A percentile compares a stretch with the other conserved stretches of the same genome.
phyloP scores from a whole-genome alignment of 2,113 vertebrate genomes.

The Platichthys flesus region DNA sequence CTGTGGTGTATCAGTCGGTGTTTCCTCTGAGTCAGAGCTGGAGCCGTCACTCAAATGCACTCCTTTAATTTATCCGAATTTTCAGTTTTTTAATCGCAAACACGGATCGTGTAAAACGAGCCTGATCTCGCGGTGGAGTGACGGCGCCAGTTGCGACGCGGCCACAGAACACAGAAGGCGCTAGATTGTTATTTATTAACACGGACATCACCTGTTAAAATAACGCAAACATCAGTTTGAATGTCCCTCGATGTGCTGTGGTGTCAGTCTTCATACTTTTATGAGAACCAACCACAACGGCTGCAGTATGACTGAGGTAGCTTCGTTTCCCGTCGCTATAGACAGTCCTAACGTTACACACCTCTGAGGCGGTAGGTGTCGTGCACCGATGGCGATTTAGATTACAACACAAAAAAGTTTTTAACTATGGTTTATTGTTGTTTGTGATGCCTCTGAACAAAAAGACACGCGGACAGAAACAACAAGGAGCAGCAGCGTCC shows the following conservation, averaged over 20 bases:
- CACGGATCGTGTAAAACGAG: no score
- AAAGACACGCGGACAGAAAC: accelerated
- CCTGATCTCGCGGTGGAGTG: no score
- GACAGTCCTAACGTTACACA: neutral
- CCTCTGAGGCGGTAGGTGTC: constrained; percentile 36
- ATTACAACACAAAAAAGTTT: constrained; percentile 55
- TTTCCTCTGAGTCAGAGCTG: neutral
- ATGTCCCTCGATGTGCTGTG: no score
- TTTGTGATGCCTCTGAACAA: neutral
- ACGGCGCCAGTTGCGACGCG: no score
- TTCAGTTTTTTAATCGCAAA: no score
- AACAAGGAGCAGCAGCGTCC: neutral
- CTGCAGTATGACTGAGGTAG: neutral
- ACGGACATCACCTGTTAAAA: constrained; percentile 27
- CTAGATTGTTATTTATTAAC: constrained; percentile 5
- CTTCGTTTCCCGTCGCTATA: neutral
- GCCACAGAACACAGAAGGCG: constrained; percentile 18
- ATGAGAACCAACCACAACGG: neutral
- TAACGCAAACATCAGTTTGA: neutral
- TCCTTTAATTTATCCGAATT: no score
- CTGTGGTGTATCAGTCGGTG: neutral
- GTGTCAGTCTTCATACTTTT: neutral
- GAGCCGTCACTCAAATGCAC: neutral
- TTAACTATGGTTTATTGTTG: constrained; percentile 12
- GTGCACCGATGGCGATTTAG: constrained; percentile 49